These are phyloP conservation scores for Ptychodera flava DNA, from an alignment of 35 echinoderm and acorn worm genomes.

Conservation along the genomic window DNA sequence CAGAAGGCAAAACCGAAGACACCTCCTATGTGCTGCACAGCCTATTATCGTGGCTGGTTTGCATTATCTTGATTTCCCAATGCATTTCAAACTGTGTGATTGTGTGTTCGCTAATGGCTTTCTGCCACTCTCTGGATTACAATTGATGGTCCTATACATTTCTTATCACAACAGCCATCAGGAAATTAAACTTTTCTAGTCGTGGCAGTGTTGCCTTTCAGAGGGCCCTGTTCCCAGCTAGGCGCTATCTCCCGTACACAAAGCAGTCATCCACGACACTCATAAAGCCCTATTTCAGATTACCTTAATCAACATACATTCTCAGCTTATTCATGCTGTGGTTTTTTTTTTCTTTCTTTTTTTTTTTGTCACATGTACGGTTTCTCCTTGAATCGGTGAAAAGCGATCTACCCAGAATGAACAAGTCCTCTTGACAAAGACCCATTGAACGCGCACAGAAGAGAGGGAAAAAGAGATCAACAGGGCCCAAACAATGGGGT, in stretches of 20 bases:
- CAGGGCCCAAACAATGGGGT: neutral
- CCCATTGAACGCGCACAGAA: neutral
- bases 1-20: neutral
- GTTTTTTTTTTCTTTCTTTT: neutral
- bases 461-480: neutral
- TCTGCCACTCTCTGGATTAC: neutral
- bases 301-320: neutral
- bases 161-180: neutral
- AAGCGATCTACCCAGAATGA: neutral
- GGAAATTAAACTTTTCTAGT: neutral
- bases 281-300: neutral
- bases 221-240: neutral
- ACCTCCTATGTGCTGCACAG: neutral
- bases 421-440: neutral
- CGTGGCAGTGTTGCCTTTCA: neutral
- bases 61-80: too few species aligned
- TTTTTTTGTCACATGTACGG: too few species aligned
- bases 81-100: neutral
- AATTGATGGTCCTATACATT: neutral
- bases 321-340: neutral
- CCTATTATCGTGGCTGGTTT: neutral
- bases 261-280: neutral
- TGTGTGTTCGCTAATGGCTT: neutral
- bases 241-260: neutral
- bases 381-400: neutral